Evolutionary conservation across 2,113 vertebrate genomes (phyloP).

Genomic region (Salvelinus alpinus): DNA sequence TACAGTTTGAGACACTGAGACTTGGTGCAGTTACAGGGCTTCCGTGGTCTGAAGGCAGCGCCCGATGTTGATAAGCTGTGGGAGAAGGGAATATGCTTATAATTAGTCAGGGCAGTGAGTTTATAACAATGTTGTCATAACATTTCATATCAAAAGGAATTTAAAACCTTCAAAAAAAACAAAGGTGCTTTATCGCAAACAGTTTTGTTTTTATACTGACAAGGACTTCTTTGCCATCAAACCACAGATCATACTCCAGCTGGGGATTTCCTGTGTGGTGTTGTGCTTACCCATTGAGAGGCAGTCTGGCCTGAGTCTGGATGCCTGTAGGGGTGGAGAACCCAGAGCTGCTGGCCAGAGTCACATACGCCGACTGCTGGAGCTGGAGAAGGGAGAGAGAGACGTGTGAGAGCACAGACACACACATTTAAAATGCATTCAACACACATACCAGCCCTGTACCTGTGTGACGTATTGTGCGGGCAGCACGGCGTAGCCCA

Average conservation of each 20-base stretch:
- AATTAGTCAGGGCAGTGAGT: too few relatives aligned
- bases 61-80: constrained; percentile 83
- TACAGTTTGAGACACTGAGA: constrained; percentile 97
- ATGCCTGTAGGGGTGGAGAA: constrained; percentile 81
- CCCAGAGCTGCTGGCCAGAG: constrained; percentile 87
- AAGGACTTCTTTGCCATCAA: too few relatives aligned
- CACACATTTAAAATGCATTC: not conserved
- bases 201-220: too few relatives aligned
- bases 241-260: too few relatives aligned
- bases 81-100: not conserved
- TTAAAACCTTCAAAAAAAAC: too few relatives aligned
- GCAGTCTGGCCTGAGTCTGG: constrained; percentile 90
- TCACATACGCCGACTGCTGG: constrained; percentile 89
- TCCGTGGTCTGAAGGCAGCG: constrained; percentile 88
- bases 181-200: too few relatives aligned
- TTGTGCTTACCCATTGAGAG: constrained; percentile 88
- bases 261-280: not conserved
- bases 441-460: constrained; percentile 8
- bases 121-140: too few relatives aligned
- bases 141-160: too few relatives aligned
- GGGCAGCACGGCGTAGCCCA: constrained; percentile 93
- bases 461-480: constrained; percentile 98
- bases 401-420: not conserved
- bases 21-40: constrained; percentile 99
- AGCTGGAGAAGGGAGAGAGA: constrained; percentile 71